Evolutionary conservation across 2,888 invertebrate genomes (phyloP).

Genomic region (Eristalinus sepulchralis): DNA sequence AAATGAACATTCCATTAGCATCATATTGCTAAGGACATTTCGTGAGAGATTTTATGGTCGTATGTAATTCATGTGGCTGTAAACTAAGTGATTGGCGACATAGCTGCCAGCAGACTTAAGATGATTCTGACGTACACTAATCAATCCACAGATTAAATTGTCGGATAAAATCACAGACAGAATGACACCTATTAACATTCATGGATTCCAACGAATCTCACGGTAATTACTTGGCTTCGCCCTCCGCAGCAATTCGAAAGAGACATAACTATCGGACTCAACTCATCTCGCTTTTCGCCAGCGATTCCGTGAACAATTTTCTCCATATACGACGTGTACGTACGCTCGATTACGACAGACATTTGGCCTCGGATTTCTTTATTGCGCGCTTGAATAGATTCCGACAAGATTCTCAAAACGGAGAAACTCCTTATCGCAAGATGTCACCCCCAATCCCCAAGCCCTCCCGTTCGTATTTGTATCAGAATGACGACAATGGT

Average conservation of each 20-base stretch:
- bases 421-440: slow-evolving; percentile 68
- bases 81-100: not conserved
- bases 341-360: slow-evolving; percentile 64
- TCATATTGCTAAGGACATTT: not conserved
- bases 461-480: slow-evolving; percentile 2
- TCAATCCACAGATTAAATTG: not conserved
- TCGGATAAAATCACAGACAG: not conserved
- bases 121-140: not conserved
- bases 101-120: not conserved
- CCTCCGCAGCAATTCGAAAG: slow-evolving; percentile 5
- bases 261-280: slow-evolving; percentile 28
- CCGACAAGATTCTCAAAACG: slow-evolving; percentile 64
- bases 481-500: slow-evolving; percentile 14
- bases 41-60: not conserved
- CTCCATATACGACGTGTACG: slow-evolving; percentile 20
- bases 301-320: slow-evolving; percentile 60
- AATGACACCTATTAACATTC: not conserved
- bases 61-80: not conserved
- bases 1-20: not conserved
- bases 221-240: slow-evolving; percentile 55
- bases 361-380: slow-evolving; percentile 62
- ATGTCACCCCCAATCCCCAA: slow-evolving; percentile 61
- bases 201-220: slow-evolving; percentile 44
- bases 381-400: slow-evolving; percentile 62
- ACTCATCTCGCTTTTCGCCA: slow-evolving; percentile 43